Conservation (phyloP, 2,797 vertebrate genomes). For the Micrastur ruficollis region DNA sequence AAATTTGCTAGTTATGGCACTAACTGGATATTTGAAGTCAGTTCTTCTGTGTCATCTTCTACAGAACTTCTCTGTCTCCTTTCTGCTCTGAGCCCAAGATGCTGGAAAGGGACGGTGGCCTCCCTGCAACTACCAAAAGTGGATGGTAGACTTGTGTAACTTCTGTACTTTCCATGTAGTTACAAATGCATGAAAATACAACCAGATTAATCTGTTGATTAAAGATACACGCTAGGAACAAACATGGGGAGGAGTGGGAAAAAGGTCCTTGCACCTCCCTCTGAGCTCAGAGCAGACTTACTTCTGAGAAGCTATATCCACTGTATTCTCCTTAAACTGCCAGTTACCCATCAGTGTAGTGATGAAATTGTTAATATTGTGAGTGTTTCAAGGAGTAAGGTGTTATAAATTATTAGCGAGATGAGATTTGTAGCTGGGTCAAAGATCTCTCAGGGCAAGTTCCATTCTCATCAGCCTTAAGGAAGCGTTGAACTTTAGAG, state of each 20-base stretch:
- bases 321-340: not conserved
- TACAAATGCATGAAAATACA: not conserved
- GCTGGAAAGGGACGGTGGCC: not conserved
- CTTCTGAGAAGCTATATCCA: not conserved
- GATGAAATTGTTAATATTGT: not conserved
- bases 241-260: fast-evolving
- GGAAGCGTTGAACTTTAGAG: not conserved
- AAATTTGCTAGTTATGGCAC: not conserved
- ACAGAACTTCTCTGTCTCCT: not conserved
- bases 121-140: not conserved
- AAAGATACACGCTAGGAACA: not conserved
- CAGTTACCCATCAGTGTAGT: not conserved
- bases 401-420: not conserved
- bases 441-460: not conserved
- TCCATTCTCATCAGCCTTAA: not conserved
- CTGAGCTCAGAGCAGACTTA: not conserved
- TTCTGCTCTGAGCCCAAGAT: not conserved
- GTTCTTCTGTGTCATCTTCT: not conserved
- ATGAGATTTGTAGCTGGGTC: not conserved
- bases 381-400: not conserved
- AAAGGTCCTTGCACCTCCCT: not conserved
- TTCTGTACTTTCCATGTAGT: not conserved
- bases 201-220: not conserved
- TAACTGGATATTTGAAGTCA: not conserved
- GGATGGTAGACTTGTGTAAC: not conserved